These are phyloP conservation scores for Pseudotriccus pelzelni DNA, from an alignment of 2,797 vertebrate genomes.

Conservation along the genomic window DNA sequence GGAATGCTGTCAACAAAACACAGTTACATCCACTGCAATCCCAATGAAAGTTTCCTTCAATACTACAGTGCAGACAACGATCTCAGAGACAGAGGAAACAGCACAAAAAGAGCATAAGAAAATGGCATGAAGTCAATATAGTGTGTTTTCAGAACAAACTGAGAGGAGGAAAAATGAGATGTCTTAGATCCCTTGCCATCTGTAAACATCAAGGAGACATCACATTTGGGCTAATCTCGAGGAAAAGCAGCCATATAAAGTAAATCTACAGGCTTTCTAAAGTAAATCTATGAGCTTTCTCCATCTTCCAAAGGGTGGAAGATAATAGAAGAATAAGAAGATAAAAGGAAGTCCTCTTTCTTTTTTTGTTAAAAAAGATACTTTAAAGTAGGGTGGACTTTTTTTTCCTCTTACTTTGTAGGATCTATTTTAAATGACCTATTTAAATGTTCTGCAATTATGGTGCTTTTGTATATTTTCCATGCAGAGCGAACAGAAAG, in stretches of 20 bases:
- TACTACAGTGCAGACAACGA: neutral
- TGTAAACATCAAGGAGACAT: conserved; percentile 40
- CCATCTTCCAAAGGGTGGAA: neutral
- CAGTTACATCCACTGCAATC: neutral
- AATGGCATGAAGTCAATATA: neutral
- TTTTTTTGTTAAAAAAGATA: conserved; percentile 1
- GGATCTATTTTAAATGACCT: conserved; percentile 49
- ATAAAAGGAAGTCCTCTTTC: neutral
- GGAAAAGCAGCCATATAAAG: neutral
- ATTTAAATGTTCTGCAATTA: conserved; percentile 60
- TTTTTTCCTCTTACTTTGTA: neutral
- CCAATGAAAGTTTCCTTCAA: neutral
- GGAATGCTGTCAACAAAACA: neutral
- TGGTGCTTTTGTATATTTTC: conserved; percentile 29
- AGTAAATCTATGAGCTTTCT: neutral
- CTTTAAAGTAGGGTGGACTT: conserved; percentile 2
- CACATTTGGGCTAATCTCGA: neutral
- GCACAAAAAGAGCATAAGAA: neutral
- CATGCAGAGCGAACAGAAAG: neutral
- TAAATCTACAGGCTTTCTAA: neutral
- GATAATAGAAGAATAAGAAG: neutral
- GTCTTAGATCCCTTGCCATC: neutral
- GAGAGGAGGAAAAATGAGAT: neutral
- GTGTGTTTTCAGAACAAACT: neutral
- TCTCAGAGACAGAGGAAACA: neutral